Evolutionary conservation across 2,113 vertebrate genomes (phyloP).

Genomic region (Hippocampus barbouri): DNA sequence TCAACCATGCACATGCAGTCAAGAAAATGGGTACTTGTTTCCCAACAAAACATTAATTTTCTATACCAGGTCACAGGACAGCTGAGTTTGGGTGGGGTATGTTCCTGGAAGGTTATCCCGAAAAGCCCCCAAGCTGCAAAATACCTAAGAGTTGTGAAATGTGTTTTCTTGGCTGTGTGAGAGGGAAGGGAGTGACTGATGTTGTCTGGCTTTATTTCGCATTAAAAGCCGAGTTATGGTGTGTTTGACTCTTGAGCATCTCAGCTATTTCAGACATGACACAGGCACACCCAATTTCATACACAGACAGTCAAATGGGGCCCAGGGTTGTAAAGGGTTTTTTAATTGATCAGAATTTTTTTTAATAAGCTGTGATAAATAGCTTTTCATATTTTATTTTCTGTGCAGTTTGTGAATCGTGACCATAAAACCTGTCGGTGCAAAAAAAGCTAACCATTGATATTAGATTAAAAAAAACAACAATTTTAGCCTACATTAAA

Average conservation of each 20-base stretch:
- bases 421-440: too few relatives aligned
- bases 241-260: background rate
- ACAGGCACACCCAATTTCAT: constrained; percentile 52
- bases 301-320: constrained; percentile 19
- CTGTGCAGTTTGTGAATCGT: too few relatives aligned
- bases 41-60: background rate
- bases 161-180: background rate
- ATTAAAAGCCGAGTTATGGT: background rate
- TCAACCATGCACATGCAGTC: background rate
- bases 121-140: background rate
- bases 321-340: background rate
- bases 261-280: background rate
- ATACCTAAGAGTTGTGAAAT: background rate
- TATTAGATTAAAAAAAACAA: too few relatives aligned
- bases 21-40: background rate
- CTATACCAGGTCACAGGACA: constrained; percentile 6
- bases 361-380: background rate
- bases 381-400: background rate
- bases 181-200: background rate
- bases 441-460: too few relatives aligned
- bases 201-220: background rate
- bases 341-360: background rate
- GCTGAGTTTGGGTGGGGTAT: background rate
- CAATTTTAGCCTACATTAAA: too few relatives aligned
- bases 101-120: background rate